phyloP scores from a whole-genome alignment of 1,140 invertebrate species.

The Drosophila pandora region DNA sequence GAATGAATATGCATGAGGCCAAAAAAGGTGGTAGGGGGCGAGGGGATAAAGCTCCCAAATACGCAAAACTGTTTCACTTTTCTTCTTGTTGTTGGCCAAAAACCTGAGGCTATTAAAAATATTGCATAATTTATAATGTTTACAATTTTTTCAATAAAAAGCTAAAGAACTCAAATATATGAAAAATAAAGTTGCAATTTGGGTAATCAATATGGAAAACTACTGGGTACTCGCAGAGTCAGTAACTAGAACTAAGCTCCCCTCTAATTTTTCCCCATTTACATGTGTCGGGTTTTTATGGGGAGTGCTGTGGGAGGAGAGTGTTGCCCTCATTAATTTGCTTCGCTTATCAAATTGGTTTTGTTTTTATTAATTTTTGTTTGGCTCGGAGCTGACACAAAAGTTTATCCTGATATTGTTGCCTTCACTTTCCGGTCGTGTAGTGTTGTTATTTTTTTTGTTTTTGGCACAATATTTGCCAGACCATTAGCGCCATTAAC shows the following conservation, averaged over 20 bases:
- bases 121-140: background rate
- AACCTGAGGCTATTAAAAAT: background rate
- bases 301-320: conserved; percentile 4
- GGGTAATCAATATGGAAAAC: background rate
- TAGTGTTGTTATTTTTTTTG: conserved; percentile 41
- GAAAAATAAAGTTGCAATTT: background rate
- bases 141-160: background rate
- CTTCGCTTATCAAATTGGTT: conserved; percentile 78
- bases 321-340: conserved; percentile 71
- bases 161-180: background rate
- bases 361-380: conserved; percentile 63
- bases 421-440: conserved; percentile 4
- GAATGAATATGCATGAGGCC: conserved; percentile 76
- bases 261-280: conserved; percentile 4
- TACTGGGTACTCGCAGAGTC: background rate
- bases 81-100: background rate
- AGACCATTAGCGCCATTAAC: conserved; percentile 78
- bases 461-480: conserved; percentile 68
- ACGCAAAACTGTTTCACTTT: background rate
- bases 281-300: conserved; percentile 22
- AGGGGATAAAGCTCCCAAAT: conserved; percentile 1
- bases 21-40: background rate
- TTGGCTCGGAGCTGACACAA: conserved; percentile 51
- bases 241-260: background rate
- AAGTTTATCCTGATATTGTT: conserved; percentile 40